These are phyloP conservation scores for Plebejus argus DNA, from an alignment of 2,888 invertebrate genomes.

Conservation along the genomic window DNA sequence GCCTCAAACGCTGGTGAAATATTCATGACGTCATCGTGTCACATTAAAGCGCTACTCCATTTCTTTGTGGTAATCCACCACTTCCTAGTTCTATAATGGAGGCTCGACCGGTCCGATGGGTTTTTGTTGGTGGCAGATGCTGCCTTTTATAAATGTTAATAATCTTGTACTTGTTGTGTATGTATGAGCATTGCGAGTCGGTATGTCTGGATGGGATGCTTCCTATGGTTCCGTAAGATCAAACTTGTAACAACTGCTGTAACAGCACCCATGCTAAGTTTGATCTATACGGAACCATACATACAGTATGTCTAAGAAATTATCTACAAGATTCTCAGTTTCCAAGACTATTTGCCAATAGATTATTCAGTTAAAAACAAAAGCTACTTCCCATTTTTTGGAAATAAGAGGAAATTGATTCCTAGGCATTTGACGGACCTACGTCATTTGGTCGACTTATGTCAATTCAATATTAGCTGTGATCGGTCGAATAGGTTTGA, in stretches of 20 bases:
- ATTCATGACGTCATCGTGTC: conserved; percentile 27
- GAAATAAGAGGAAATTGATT: too few relatives aligned
- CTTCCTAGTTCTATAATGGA: conserved; percentile 66
- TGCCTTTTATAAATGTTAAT: conserved; percentile 31
- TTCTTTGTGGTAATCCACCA: conserved; percentile 64
- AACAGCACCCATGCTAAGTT: too few relatives aligned
- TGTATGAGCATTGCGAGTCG: conserved; percentile 10
- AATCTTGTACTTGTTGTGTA: conserved; percentile 23
- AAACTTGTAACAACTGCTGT: too few relatives aligned
- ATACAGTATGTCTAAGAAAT: not conserved
- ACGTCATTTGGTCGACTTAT: too few relatives aligned
- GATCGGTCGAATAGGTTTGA: too few relatives aligned
- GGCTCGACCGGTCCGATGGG: conserved; percentile 34
- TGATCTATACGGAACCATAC: too few relatives aligned
- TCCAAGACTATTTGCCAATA: not conserved
- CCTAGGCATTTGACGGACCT: too few relatives aligned
- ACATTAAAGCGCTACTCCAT: conserved; percentile 50
- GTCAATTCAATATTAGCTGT: too few relatives aligned
- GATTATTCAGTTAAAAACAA: too few relatives aligned
- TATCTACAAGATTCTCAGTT: not conserved
- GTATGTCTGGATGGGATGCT: conserved; percentile 9
- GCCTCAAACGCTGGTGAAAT: conserved; percentile 5
- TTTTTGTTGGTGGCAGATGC: conserved; percentile 32
- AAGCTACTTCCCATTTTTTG: too few relatives aligned
- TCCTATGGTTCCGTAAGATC: not conserved